Conservation (phyloP, 2,797 vertebrate genomes). For the Sebastes wilsoni region DNA sequence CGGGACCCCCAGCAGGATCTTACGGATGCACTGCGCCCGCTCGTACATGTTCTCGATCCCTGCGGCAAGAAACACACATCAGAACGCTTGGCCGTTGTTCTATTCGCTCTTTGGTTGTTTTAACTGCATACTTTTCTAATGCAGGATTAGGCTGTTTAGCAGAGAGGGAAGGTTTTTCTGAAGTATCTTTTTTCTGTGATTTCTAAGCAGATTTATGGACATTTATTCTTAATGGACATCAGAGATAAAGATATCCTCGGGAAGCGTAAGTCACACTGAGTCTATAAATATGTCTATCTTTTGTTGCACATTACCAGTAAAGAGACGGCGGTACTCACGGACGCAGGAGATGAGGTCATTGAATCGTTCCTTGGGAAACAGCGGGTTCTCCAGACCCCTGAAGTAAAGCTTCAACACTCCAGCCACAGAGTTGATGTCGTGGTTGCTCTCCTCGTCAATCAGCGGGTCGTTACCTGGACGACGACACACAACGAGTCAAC, state of each 20-base stretch:
- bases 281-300: too few relatives aligned
- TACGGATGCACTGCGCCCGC: slow-evolving; percentile 94
- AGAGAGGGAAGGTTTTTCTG: too few relatives aligned
- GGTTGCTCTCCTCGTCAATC: slow-evolving; percentile 97
- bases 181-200: too few relatives aligned
- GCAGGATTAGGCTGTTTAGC: too few relatives aligned
- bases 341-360: slow-evolving; percentile 97
- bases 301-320: neutral
- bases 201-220: too few relatives aligned
- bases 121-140: too few relatives aligned
- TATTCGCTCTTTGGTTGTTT: too few relatives aligned
- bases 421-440: slow-evolving; percentile 99
- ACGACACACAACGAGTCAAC: neutral
- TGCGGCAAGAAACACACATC: slow-evolving; percentile 59
- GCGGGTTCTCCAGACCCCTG: slow-evolving; percentile 95
- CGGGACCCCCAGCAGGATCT: slow-evolving; percentile 93
- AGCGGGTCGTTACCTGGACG: slow-evolving; percentile 94
- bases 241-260: too few relatives aligned
- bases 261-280: too few relatives aligned
- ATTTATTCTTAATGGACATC: too few relatives aligned
- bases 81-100: neutral
- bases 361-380: slow-evolving; percentile 98
- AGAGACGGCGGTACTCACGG: slow-evolving; percentile 85
- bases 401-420: slow-evolving; percentile 99
- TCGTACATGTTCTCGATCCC: slow-evolving; percentile 98